A percentile compares a stretch with the other conserved stretches of the same genome.
These are phyloP conservation scores for Manacus vitellinus DNA, from an alignment of 2,113 vertebrate genomes.

Conservation along the genomic window DNA sequence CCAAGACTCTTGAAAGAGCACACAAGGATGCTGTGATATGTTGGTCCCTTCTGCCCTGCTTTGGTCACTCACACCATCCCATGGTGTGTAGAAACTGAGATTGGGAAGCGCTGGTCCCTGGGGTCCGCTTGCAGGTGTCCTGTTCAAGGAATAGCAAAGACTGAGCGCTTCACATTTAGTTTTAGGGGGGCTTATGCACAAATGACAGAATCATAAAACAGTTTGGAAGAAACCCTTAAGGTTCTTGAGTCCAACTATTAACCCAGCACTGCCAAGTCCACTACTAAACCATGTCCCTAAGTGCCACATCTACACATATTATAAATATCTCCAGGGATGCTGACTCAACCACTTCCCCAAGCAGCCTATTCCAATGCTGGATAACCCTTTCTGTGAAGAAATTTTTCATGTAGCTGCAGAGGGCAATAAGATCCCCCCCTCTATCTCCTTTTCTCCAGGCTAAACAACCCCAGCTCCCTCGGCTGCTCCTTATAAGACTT, in stretches of 20 bases:
- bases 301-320: rapidly evolving
- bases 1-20: background rate
- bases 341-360: background rate
- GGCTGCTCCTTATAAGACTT: background rate
- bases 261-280: background rate
- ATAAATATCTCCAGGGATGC: background rate
- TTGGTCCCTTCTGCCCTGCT: background rate
- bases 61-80: background rate
- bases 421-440: background rate
- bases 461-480: background rate
- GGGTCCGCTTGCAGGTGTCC: rapidly evolving
- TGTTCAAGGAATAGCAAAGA: background rate
- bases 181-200: background rate
- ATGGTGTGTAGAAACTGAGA: rapidly evolving
- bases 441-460: background rate
- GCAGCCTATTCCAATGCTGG: background rate
- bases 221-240: background rate
- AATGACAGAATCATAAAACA: background rate
- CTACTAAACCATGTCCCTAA: background rate
- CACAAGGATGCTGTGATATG: background rate
- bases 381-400: background rate
- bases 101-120: rapidly evolving
- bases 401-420: background rate
- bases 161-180: background rate
- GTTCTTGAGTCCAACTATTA: background rate